phyloP scores from a whole-genome alignment of 2,888 invertebrate species.

The Drosophila formosana region DNA sequence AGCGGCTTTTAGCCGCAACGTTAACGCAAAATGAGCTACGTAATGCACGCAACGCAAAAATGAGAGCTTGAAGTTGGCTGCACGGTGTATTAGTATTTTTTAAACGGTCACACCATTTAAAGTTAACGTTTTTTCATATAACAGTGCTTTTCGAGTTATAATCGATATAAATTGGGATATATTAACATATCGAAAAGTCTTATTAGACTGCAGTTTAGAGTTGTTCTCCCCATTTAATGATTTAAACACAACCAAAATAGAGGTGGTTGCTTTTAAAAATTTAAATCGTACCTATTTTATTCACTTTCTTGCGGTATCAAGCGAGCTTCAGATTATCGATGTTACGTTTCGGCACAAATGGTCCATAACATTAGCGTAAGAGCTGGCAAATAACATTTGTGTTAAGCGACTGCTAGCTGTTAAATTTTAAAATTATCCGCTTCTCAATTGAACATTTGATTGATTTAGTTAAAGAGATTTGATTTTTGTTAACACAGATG shows the following conservation, averaged over 20 bases:
- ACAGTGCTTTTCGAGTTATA: not conserved
- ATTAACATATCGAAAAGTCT: not conserved
- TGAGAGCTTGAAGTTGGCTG: not conserved
- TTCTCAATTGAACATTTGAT: not conserved
- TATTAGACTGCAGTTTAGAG: too few relatives aligned
- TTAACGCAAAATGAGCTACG: slow-evolving; percentile 4
- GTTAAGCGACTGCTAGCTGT: not conserved
- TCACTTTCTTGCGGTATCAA: not conserved
- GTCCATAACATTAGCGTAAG: not conserved
- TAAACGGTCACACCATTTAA: not conserved
- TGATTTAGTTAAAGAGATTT: not conserved
- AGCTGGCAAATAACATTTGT: not conserved
- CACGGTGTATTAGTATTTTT: not conserved
- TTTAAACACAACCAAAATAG: too few relatives aligned
- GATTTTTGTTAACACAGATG: not conserved
- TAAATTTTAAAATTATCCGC: not conserved
- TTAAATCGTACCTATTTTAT: not conserved
- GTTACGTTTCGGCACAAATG: slow-evolving; percentile 3
- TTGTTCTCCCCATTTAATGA: too few relatives aligned
- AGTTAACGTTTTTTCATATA: not conserved
- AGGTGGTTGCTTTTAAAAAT: not conserved
- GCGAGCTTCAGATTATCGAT: not conserved
- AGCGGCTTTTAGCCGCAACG: not conserved
- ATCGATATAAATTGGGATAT: not conserved
- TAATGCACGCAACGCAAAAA: not conserved